Evolutionary conservation across 2,888 invertebrate species (phyloP).

Genomic region (Dione vanillae): DNA sequence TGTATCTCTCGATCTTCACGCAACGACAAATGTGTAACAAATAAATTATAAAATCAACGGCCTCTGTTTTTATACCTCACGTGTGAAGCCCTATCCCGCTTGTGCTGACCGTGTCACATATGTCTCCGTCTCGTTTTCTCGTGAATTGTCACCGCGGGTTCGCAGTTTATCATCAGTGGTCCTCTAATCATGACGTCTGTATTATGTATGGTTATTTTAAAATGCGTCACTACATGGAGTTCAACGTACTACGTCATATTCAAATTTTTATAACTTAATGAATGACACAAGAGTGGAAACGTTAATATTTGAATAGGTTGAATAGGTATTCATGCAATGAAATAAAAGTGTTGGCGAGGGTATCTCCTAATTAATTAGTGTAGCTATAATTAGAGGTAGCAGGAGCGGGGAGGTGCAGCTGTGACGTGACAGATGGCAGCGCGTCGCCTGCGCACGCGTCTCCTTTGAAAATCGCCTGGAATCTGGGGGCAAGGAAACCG

Average conservation of each 20-base stretch:
- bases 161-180: slow-evolving; percentile 77
- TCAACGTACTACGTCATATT: slow-evolving; percentile 58
- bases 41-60: slow-evolving; percentile 84
- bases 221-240: slow-evolving; percentile 63
- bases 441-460: slow-evolving; percentile 69
- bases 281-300: slow-evolving; percentile 42
- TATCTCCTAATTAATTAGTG: slow-evolving; percentile 71
- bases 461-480: slow-evolving; percentile 67
- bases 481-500: slow-evolving; percentile 62
- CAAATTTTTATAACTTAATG: slow-evolving; percentile 23
- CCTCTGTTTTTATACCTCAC: slow-evolving; percentile 76
- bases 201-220: slow-evolving; percentile 58
- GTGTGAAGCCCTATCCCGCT: slow-evolving; percentile 61
- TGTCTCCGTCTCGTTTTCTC: slow-evolving; percentile 59
- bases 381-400: slow-evolving; percentile 71
- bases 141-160: slow-evolving; percentile 65
- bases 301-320: slow-evolving; percentile 54
- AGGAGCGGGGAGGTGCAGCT: slow-evolving; percentile 65
- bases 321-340: slow-evolving; percentile 50
- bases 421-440: slow-evolving; percentile 79
- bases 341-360: slow-evolving; percentile 51
- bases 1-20: slow-evolving; percentile 83
- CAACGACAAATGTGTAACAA: slow-evolving; percentile 84
- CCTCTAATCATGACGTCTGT: slow-evolving; percentile 76
- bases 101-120: slow-evolving; percentile 50